Base-by-base conservation (phyloP, 2,888 invertebrate species). In the Andrena minutula region DNA sequence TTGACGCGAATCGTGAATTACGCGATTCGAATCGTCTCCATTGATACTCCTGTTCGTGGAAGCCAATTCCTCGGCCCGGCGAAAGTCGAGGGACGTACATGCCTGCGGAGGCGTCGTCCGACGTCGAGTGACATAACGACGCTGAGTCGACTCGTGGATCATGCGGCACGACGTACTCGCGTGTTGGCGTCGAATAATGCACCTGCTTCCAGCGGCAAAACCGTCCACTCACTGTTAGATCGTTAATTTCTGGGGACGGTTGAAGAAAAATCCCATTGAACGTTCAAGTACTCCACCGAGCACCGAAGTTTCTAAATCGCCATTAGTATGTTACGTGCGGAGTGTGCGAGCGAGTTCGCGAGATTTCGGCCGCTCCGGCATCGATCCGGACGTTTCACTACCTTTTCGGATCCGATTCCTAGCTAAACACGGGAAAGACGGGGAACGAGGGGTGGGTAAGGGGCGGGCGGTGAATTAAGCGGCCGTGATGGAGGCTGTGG, bases 391-490 rank as follows among this genome's bases (percentile, higher is more conserved):
- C 60, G 26, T 51, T 72, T 28, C 26, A 41, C 61, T 20, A 65
- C 66, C 63, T 84, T 85, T 82, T 75, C 66, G 72, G 60, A 77
- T 79, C 75, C 60, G 69, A 68, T 86, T 79, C 79, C 58, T 79
- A 60, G 63, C 65, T 83, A 75, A 85, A 83, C 75, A 71, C 28
- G 72, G 70, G 58, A 68, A 80, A 74, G 84, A 51, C 73, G 70
- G 28, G 26, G 63, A 60, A 70, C 61, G 49, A 51, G 16, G 63
- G 56, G 8, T 30, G 49, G 16, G 10, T 26, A 2, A 12, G 35
- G n/a, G 8, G 30, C 28, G 30, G 64, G 60, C 56, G 76, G 73
- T 75, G 80, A 81, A 85, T 85, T 83, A 86, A 68, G 65, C 79
- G 75, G 69, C 75, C 68, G 71, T 61, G 80, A 79, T 66, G 74